Percentiles rank a stretch among this genome's conserved stretches.
These are phyloP conservation scores for Epizoanthus illoricatus DNA, from an alignment of 92 coral and sea anemone genomes.

Conservation along the genomic window DNA sequence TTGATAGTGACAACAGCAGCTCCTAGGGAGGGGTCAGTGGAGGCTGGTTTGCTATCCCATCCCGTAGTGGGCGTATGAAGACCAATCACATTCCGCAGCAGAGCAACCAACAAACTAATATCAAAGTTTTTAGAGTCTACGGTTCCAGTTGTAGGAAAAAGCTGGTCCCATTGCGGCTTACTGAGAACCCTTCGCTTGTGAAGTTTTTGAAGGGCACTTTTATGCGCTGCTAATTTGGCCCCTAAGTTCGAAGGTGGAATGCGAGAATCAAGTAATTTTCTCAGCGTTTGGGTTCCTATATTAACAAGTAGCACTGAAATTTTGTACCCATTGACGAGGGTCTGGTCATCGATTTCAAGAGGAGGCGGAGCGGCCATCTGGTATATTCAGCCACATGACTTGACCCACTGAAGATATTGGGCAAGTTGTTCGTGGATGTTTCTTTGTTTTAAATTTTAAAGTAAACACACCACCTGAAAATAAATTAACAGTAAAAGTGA, in stretches of 20 bases:
- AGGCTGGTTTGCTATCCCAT: conserved; percentile 48
- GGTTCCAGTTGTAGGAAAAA: conserved; percentile 36
- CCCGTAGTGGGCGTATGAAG: conserved; percentile 53
- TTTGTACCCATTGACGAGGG: conserved; percentile 28
- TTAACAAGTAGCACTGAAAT: conserved; percentile 38
- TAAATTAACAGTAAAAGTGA: no score
- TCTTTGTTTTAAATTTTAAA: no score
- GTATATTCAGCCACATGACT: no score
- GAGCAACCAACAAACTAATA: conserved; percentile 42
- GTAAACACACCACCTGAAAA: no score
- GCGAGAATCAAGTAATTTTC: neutral
- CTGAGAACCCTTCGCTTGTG: conserved; percentile 11
- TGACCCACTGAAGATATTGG: no score
- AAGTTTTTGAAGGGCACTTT: neutral
- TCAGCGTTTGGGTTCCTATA: conserved; percentile 39
- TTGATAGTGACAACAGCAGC: conserved; percentile 54
- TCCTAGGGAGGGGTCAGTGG: conserved; percentile 42
- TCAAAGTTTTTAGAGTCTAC: conserved; percentile 46
- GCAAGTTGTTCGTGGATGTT: no score
- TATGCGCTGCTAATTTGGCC: conserved; percentile 5
- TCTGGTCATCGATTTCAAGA: conserved; percentile 38
- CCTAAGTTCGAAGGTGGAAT: conserved; percentile 25
- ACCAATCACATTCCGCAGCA: conserved; percentile 51
- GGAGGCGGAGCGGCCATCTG: conserved; percentile 25
- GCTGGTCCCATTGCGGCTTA: conserved; percentile 39